phyloP scores from a whole-genome alignment of 1,140 invertebrate species.

The Idris sp. region DNA sequence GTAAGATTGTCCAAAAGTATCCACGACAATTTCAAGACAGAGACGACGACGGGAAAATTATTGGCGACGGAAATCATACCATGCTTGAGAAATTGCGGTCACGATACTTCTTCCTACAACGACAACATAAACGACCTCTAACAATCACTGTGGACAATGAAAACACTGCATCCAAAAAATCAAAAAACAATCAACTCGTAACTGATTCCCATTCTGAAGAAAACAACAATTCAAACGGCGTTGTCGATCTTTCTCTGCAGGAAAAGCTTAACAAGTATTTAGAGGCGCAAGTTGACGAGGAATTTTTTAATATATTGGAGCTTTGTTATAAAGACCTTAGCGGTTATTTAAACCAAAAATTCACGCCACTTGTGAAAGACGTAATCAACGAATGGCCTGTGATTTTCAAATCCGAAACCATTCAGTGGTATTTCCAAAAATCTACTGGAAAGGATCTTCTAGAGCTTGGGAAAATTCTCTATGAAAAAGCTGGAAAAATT shows the following conservation, averaged over 20 bases:
- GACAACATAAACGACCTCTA: background rate
- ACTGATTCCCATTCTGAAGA: conserved; percentile 3
- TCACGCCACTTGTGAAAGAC: conserved; percentile 1
- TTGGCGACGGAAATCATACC: conserved; percentile 17
- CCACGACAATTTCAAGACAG: conserved; percentile 11
- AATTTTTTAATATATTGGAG: conserved; percentile 13
- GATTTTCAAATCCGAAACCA: conserved; percentile 32
- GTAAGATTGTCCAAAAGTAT: conserved; percentile 5
- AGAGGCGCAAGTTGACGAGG: background rate
- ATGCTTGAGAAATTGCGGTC: conserved; percentile 9
- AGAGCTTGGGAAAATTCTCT: conserved; percentile 25
- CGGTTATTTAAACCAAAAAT: conserved; percentile 11
- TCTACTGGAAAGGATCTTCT: conserved; percentile 11
- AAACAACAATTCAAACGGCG: background rate
- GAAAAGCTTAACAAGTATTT: conserved; percentile 10
- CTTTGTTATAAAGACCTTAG: conserved; percentile 11
- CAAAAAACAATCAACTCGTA: conserved; percentile 3
- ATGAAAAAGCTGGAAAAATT: conserved; percentile 31
- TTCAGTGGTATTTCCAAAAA: conserved; percentile 31
- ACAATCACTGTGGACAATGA: background rate
- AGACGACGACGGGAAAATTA: conserved; percentile 16
- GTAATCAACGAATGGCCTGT: conserved; percentile 28
- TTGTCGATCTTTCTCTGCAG: conserved; percentile 4
- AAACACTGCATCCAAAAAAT: conserved; percentile 1
- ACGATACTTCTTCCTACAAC: conserved; percentile 12